These are phyloP conservation scores for Pemphigus obesinymphae DNA, from an alignment of 1,140 invertebrate genomes.

Conservation along the genomic window DNA sequence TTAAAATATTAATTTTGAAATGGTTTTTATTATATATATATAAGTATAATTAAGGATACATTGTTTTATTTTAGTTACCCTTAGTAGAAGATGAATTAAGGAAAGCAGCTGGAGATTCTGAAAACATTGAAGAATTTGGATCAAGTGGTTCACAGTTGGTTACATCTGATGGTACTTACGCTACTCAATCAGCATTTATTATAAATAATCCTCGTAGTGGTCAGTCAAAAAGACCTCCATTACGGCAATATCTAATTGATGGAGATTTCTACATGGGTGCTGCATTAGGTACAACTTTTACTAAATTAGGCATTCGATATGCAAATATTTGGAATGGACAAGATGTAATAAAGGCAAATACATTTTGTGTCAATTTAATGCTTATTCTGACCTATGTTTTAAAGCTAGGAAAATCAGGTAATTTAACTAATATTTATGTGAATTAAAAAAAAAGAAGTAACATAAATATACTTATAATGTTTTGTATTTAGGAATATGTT, in stretches of 20 bases:
- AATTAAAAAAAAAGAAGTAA: not conserved
- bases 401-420: conserved; percentile 67
- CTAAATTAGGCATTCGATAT: conserved; percentile 82
- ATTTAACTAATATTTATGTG: conserved; percentile 45
- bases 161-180: conserved; percentile 98
- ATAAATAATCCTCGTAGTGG: conserved; percentile 6
- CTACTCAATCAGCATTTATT: conserved; percentile 94
- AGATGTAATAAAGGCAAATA: conserved; percentile 59
- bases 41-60: too few relatives aligned
- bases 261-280: conserved; percentile 96
- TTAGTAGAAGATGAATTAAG: conserved; percentile 85
- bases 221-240: conserved; percentile 58
- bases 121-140: conserved; percentile 53
- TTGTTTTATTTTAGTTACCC: conserved; percentile 59
- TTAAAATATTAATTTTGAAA: too few relatives aligned
- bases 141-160: conserved; percentile 59
- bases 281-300: conserved; percentile 80
- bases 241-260: conserved; percentile 84
- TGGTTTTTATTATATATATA: too few relatives aligned
- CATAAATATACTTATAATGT: not conserved
- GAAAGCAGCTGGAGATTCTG: conserved; percentile 62
- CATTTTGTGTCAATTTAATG: conserved; percentile 72
- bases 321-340: conserved; percentile 52
- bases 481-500: conserved; percentile 56
- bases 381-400: conserved; percentile 69